phyloP scores from a whole-genome alignment of 2,797 vertebrate species.

The Neomorphus geoffroyi region DNA sequence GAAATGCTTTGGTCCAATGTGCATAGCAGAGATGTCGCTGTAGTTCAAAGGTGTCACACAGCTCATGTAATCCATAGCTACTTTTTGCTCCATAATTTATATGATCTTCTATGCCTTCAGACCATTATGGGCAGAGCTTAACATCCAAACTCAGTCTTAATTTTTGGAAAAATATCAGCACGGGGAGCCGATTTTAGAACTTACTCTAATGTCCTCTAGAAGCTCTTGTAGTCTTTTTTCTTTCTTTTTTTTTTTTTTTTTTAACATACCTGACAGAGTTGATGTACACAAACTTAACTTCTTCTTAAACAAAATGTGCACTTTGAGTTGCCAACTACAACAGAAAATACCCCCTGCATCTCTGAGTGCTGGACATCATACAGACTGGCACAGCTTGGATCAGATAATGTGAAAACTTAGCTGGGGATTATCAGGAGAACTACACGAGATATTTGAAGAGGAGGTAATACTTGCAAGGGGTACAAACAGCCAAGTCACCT shows the following conservation, averaged over 20 bases:
- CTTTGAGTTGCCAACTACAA: neutral
- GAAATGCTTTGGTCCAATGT: neutral
- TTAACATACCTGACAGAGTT: neutral
- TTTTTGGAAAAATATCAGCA: neutral
- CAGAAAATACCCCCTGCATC: neutral
- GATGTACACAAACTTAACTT: neutral
- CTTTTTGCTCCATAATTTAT: neutral
- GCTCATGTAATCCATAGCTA: neutral
- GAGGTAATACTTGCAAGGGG: slow-evolving; percentile 28
- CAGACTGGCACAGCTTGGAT: slow-evolving; percentile 39
- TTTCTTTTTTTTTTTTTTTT: neutral
- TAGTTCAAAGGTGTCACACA: neutral
- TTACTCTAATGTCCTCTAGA: neutral
- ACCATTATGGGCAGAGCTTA: neutral
- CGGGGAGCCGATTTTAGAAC: neutral
- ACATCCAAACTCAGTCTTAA: neutral
- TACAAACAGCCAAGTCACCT: neutral
- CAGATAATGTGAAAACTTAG: slow-evolving; percentile 57
- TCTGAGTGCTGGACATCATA: slow-evolving; percentile 7
- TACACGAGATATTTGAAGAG: slow-evolving; percentile 40
- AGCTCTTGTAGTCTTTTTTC: neutral
- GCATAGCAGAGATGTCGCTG: neutral
- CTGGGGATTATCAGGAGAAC: slow-evolving; percentile 38
- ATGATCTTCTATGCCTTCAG: neutral
- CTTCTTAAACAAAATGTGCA: neutral